Base-by-base conservation (phyloP, 1,140 invertebrate species). In the Plutomurus gul region DNA sequence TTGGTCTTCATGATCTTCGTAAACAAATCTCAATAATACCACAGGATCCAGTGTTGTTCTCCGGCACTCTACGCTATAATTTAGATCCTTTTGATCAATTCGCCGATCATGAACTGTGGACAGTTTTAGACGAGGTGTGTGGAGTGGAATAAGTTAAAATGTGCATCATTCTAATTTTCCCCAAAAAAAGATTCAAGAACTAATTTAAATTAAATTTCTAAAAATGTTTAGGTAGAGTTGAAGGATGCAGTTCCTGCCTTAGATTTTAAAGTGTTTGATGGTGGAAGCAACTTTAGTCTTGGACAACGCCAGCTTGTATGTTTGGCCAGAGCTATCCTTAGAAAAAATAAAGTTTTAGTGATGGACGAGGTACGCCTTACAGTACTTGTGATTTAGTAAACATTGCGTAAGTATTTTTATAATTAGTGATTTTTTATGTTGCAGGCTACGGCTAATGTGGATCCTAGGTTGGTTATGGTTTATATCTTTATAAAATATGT, bases 1-100 rank as follows among this genome's bases (percentile, higher is more conserved):
- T 88, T 65, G 85, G 86, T 49, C 87, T 92, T 16, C 87, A 92
- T 85, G 90, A 92, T 81, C 86, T 94, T 3, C 86, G 93, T 33
- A 88, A 89, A 13, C 90, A 89, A 82, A 89, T 94, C 18, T 91
- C 92, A 0, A 93, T 94, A 72, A 89, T 94, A 80, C 93, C 92
- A 16, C 92, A 93, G 85, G 91, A 89, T 70, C 91, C 92, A 7
- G 88, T 93, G 0, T 87, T 96, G 0, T 96, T 94, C 93, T 1
- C 87, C n/a, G 94, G 93, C 40, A 92, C 91, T 22, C 89, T 96
- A 86, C 88, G 94, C 3, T 91, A 91, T 84, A 96, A 96, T 87
- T 87, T 96, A 7, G 94, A 96, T 87, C 94, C 94, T 1, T 95
- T 95, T 82, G 90, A 93, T 65, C 89, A 92, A 82, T 93, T 91